Base-by-base conservation (phyloP, 1,140 invertebrate species). In the Cotesia chilonis region DNA sequence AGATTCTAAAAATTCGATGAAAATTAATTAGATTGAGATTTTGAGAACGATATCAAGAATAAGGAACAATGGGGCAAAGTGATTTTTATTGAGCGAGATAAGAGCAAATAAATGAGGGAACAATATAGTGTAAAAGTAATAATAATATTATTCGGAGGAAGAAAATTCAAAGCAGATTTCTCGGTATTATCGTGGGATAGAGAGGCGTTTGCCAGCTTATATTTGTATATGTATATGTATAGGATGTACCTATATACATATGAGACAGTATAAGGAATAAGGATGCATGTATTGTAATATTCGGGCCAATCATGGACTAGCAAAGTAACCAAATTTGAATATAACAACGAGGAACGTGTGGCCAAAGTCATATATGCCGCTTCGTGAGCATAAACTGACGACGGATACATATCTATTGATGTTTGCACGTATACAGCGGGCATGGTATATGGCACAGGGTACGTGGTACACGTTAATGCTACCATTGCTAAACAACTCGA, bases 271-370 rank as follows among this genome's bases (percentile, higher is more conserved):
- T 57, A 9, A 60, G 70, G 64, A 55, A 47, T 57, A 9, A 60
- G 70, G 64, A 55, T 74, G 71, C 59, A 72, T 75, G 76, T 82
- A 83, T 79, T 78, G 78, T 76, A 81, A 82, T 83, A 83, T 79
- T 83, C 80, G 77, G 51, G 74, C 77, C 79, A 81, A 79, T 84
- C 81, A 84, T 77, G 78, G 81, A 82, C 82, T 82, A 80, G 78
- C 81, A 78, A 83, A 84, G 82, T 78, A 78, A 82, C 78, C 77
- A 77, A 81, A 85, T 85, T 85, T 85, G 81, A 86, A 86, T 84
- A 85, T 83, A 84, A 86, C 83, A 84, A 82, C 77, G 75, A 71
- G 73, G 6, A 47, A 47, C 41, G 41, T 71, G 61, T 20, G 71
- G 57, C 51, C 51, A 68, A 65, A 75, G 74, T 74, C 74, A 74